These are phyloP conservation scores for Chalcis sispes DNA, from an alignment of 2,888 invertebrate genomes.

Conservation along the genomic window DNA sequence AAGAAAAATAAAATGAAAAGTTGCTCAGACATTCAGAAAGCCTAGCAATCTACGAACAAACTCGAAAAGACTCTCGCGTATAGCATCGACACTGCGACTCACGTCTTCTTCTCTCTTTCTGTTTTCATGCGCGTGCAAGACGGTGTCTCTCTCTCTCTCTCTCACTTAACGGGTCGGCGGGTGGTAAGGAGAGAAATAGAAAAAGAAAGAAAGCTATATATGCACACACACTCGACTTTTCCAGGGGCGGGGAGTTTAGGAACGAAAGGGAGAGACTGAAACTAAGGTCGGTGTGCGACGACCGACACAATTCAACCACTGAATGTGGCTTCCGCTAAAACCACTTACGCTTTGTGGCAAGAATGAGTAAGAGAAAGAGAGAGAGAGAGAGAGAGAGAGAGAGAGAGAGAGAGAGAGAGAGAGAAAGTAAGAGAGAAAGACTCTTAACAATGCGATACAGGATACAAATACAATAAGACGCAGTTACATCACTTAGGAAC, in stretches of 20 bases:
- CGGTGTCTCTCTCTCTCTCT: neutral
- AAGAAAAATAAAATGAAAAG: too few species aligned
- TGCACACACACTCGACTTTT: too few species aligned
- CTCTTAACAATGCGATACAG: slow-evolving; percentile 76
- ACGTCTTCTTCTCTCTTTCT: neutral
- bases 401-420: too few species aligned
- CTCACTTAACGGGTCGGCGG: too few species aligned
- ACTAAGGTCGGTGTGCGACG: too few species aligned
- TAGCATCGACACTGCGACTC: slow-evolving; percentile 29
- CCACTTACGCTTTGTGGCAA: slow-evolving; percentile 76
- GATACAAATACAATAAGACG: slow-evolving; percentile 77
- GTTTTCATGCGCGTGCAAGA: too few species aligned
- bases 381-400: slow-evolving; percentile 26
- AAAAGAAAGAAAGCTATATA: too few species aligned
- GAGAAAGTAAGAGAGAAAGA: slow-evolving; percentile 60
- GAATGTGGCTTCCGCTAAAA: slow-evolving; percentile 76
- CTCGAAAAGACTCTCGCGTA: neutral
- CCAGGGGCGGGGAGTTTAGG: too few species aligned
- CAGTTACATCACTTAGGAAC: slow-evolving; percentile 77
- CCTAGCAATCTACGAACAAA: neutral
- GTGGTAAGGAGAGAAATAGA: too few species aligned
- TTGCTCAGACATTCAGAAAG: too few species aligned
- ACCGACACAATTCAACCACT: slow-evolving; percentile 75
- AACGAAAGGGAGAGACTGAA: too few species aligned
- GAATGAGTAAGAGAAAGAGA: slow-evolving; percentile 20